These are phyloP conservation scores for Trachurus trachurus DNA, from an alignment of 2,797 vertebrate species.

Conservation along the genomic window DNA sequence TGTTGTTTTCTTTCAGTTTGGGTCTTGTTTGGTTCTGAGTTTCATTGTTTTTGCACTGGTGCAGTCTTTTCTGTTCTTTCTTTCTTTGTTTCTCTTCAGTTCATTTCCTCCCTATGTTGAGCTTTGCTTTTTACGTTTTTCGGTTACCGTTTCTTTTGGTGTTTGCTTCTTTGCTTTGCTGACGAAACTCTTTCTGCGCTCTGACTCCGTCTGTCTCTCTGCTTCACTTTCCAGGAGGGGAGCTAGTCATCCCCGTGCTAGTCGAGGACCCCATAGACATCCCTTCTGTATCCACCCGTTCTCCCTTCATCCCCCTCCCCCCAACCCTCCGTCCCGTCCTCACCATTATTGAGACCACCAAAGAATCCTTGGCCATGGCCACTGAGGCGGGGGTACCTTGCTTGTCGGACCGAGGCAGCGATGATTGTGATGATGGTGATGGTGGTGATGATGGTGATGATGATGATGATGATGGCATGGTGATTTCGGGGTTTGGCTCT, in stretches of 20 bases:
- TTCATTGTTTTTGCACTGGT: conserved; percentile 84
- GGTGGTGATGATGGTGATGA: conserved; percentile 97
- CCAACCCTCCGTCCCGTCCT: conserved; percentile 97
- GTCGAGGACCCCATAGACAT: conserved; percentile 99
- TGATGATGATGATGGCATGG: conserved; percentile 92
- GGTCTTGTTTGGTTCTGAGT: conserved; percentile 83
- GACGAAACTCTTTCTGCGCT: conserved; percentile 27
- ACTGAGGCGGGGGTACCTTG: conserved; percentile 99
- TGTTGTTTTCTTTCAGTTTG: conserved; percentile 82
- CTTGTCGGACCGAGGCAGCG: conserved; percentile 99
- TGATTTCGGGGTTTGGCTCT: conserved; percentile 99
- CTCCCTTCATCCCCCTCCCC: conserved; percentile 96
- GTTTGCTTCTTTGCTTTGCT: conserved; percentile 66
- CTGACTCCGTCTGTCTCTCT: conserved; percentile 72
- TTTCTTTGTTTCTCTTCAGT: conserved; percentile 60
- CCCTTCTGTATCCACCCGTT: conserved; percentile 97
- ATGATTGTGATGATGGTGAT: conserved; percentile 99
- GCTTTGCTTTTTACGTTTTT: conserved; percentile 79
- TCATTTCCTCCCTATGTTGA: conserved; percentile 69
- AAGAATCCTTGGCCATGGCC: conserved; percentile 99
- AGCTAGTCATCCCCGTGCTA: conserved; percentile 98
- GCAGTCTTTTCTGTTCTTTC: conserved; percentile 74
- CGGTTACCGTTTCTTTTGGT: conserved; percentile 61
- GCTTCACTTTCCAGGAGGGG: conserved; percentile 94
- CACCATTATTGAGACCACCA: conserved; percentile 99